Percentiles rank a stretch among this genome's conserved stretches.
phyloP scores from a whole-genome alignment of 2,888 invertebrate genomes.

The Agonum fuliginosum region DNA sequence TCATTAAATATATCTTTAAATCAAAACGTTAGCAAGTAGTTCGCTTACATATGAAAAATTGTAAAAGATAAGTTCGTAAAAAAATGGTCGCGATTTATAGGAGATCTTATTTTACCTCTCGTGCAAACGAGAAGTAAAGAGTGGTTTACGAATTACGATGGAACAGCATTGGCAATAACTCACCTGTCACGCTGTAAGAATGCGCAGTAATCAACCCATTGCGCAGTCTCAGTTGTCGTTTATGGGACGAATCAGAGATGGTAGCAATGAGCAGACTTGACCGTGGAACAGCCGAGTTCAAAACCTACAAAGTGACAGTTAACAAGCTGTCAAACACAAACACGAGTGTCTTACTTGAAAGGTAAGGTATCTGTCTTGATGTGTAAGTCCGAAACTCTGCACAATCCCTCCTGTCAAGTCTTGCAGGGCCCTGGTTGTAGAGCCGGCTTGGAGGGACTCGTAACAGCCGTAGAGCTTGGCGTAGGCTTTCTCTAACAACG shows the following conservation, averaged over 20 bases:
- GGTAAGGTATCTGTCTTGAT: conserved; percentile 80
- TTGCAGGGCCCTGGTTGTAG: conserved; percentile 81
- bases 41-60: too few species aligned
- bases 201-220: conserved; percentile 81
- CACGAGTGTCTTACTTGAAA: conserved; percentile 74
- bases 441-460: conserved; percentile 78
- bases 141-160: too few species aligned
- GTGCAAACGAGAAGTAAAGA: too few species aligned
- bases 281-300: conserved; percentile 82
- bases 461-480: conserved; percentile 86
- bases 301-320: conserved; percentile 68
- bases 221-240: conserved; percentile 76
- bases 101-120: too few species aligned
- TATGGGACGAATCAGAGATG: conserved; percentile 76
- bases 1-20: too few species aligned
- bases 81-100: too few species aligned
- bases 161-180: too few species aligned
- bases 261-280: conserved; percentile 82
- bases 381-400: conserved; percentile 81
- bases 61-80: too few species aligned
- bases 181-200: conserved; percentile 82
- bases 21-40: too few species aligned
- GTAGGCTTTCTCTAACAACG: conserved; percentile 87
- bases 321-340: too few species aligned
- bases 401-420: conserved; percentile 85